Base-by-base conservation (phyloP, 2,888 invertebrate genomes). In the Agrenia bidenticulata region DNA sequence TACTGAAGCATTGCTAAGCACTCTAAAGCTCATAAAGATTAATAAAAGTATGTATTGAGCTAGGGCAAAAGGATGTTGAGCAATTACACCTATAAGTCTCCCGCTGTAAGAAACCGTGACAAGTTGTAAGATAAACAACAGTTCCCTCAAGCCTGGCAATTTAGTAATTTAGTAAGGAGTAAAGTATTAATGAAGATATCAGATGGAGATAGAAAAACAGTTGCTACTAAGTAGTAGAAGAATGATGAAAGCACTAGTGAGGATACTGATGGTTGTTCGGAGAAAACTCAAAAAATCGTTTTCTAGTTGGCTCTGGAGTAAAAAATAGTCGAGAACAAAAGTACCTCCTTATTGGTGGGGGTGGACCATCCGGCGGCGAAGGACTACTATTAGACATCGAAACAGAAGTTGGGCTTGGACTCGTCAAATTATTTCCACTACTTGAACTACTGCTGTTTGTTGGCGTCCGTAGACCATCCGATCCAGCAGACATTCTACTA, bases 341-440 rank as follows among this genome's bases (percentile, higher is more conserved):
- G 69, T 78, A 78, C 70, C 78, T 76, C 66, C 78, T 66, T 50
- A 77, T 71, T 42, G 77, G 73, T 21, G 76, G 73, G 17, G 77
- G 74, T 21, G 77, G 75, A 27, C 64, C 68, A 45, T 73, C 72
- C 9, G 45, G 32, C n/a, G 39, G 77, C 69, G 69, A 76, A 72
- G 72, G 71, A 56, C 66, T 71, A 37, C 71, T 64, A 63, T 72
- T 66, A 39, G 72, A 73, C 49, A 72, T 61, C 17, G 45, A 45
- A n/a, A 45, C 45, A 45, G 73, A 72, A 21, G 73, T 69, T 39
- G 71, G 71, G 39, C 73, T 73, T n/a, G 75, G 73, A 58, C 72
- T 74, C 19, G 64, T 67, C 26, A 73, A 63, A 55, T 70, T 69
- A 32, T 73, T 73, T 45, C 70, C 72, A 60, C 75, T 73, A 59